Evolutionary conservation across 2,797 vertebrate genomes (phyloP).

Genomic region (Tamandua tetradactyla): DNA sequence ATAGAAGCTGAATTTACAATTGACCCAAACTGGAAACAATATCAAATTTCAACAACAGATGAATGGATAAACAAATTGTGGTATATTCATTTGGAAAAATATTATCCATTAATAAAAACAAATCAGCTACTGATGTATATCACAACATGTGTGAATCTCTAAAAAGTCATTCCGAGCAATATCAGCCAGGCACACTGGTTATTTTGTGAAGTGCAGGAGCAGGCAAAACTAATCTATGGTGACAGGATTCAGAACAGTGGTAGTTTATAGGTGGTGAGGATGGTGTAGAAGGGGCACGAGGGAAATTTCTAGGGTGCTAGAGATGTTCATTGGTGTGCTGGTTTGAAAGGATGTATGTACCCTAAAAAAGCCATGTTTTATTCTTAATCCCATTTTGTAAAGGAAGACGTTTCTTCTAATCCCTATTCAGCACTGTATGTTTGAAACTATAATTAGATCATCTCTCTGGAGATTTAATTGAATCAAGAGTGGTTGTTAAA

Average conservation of each 20-base stretch:
- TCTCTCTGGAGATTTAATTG: no score
- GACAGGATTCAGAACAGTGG: neutral
- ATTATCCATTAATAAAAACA: neutral
- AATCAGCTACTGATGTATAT: neutral
- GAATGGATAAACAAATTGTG: neutral
- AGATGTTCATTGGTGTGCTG: neutral
- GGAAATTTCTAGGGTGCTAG: neutral
- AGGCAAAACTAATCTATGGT: neutral
- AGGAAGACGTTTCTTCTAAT: no score
- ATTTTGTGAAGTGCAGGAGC: neutral
- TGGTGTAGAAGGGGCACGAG: neutral
- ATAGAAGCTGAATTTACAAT: neutral
- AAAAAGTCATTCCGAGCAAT: constrained; percentile 25
- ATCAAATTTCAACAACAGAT: neutral
- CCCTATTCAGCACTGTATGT: no score
- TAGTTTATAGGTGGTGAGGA: neutral
- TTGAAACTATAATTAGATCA: no score
- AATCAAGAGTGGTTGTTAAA: no score
- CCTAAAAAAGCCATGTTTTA: no score
- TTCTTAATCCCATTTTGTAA: no score
- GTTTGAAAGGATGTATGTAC: no score
- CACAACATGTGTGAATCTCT: neutral
- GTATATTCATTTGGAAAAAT: neutral
- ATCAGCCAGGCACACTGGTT: neutral
- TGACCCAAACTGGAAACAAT: neutral